Evolutionary conservation across 2,888 invertebrate genomes (phyloP).

Genomic region (Chelonus formosanus): DNA sequence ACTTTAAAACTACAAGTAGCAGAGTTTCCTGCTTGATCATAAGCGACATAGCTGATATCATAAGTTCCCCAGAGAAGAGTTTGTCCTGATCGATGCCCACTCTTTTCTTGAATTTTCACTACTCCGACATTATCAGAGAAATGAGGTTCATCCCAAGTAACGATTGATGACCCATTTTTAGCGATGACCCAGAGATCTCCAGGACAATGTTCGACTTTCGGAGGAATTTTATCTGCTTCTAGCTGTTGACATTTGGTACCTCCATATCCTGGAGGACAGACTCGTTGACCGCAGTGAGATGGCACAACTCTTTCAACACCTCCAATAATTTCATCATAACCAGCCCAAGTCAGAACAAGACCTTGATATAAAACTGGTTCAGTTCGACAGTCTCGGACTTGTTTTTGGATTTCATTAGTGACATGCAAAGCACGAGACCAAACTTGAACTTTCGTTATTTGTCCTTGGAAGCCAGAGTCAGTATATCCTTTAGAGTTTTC

Average conservation of each 20-base stretch:
- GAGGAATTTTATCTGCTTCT: conserved; percentile 84
- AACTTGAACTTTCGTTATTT: conserved; percentile 91
- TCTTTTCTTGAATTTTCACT: conserved; percentile 81
- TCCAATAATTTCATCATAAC: conserved; percentile 87
- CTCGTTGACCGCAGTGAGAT: conserved; percentile 89
- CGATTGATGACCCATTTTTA: conserved; percentile 88
- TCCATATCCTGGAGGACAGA: conserved; percentile 87
- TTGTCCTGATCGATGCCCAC: conserved; percentile 87
- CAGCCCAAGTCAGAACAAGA: conserved; percentile 90
- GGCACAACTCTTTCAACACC: conserved; percentile 92
- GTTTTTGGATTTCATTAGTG: conserved; percentile 91
- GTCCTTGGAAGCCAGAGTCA: conserved; percentile 94
- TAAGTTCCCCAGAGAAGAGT: conserved; percentile 91
- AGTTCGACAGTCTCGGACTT: conserved; percentile 90
- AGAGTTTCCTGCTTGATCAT: conserved; percentile 90
- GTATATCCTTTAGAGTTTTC: conserved; percentile 78
- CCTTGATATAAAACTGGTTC: conserved; percentile 90
- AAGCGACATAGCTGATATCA: conserved; percentile 92
- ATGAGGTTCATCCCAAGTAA: conserved; percentile 90
- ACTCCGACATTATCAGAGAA: conserved; percentile 91
- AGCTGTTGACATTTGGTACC: conserved; percentile 87
- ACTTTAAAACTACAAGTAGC: conserved; percentile 93
- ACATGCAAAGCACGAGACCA: conserved; percentile 93
- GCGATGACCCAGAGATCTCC: conserved; percentile 95
- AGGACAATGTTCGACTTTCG: conserved; percentile 88